Evolutionary conservation across 2,888 invertebrate species (phyloP).

Genomic region (Cylindroiulus punctatus): DNA sequence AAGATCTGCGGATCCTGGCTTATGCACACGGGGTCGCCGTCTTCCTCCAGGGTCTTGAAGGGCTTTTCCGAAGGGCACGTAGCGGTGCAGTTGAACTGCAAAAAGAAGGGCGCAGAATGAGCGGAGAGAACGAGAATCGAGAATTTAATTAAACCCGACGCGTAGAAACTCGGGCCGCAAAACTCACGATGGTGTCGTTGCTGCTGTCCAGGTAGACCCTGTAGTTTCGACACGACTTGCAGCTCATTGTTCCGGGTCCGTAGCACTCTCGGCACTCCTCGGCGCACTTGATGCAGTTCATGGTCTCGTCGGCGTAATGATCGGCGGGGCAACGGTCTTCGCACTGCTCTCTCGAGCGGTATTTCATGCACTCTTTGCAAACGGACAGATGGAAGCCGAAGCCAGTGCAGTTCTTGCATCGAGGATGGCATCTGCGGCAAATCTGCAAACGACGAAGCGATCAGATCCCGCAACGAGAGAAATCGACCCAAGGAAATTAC

Average conservation of each 20-base stretch:
- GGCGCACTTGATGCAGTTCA: slow-evolving; percentile 80
- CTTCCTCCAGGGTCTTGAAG: slow-evolving; percentile 79
- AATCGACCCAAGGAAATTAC: no score
- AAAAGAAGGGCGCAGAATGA: neutral
- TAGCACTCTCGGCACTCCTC: slow-evolving; percentile 85
- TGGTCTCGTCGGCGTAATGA: slow-evolving; percentile 82
- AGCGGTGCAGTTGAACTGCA: slow-evolving; percentile 83
- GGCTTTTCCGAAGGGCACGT: slow-evolving; percentile 82
- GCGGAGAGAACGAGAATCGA: neutral
- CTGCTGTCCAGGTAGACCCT: slow-evolving; percentile 73
- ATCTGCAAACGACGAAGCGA: slow-evolving; percentile 67
- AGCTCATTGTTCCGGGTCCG: slow-evolving; percentile 80
- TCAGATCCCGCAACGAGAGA: neutral
- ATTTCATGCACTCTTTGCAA: slow-evolving; percentile 87
- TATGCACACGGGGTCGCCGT: slow-evolving; percentile 81
- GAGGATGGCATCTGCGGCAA: slow-evolving; percentile 88
- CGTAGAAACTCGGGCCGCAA: neutral
- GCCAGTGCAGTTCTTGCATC: slow-evolving; percentile 87
- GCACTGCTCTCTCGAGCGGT: slow-evolving; percentile 85
- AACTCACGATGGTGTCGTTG: slow-evolving; percentile 59
- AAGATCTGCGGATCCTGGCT: slow-evolving; percentile 65
- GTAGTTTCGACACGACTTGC: slow-evolving; percentile 79
- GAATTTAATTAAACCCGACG: no score
- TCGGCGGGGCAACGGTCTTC: slow-evolving; percentile 88
- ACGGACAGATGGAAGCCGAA: slow-evolving; percentile 83